phyloP scores from a whole-genome alignment of 2,113 vertebrate genomes.

The Lasiurus cinereus region DNA sequence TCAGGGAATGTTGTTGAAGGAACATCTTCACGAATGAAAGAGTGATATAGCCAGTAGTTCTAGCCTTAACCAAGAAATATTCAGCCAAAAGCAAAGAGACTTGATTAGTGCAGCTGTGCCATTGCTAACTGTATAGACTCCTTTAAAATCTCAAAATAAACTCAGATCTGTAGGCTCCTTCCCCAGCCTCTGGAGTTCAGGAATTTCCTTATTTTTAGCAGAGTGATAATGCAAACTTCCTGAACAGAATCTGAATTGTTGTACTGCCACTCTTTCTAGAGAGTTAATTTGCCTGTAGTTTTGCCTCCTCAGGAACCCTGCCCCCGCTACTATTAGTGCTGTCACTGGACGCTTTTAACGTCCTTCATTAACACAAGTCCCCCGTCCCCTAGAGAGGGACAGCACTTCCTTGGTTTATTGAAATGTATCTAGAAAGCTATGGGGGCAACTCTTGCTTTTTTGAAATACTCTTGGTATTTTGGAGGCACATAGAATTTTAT shows the following conservation, averaged over 20 bases:
- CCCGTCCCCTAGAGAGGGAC: background rate
- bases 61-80: background rate
- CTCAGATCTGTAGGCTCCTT: background rate
- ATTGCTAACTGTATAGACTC: background rate
- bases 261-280: background rate
- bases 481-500: background rate
- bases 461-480: background rate
- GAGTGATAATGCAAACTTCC: background rate
- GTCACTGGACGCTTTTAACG: background rate
- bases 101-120: accelerated
- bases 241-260: background rate
- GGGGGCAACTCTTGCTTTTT: background rate
- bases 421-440: background rate
- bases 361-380: background rate
- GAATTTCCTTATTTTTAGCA: background rate
- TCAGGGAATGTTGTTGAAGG: background rate
- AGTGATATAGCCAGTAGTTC: background rate
- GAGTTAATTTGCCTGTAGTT: background rate
- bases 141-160: background rate
- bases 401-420: background rate
- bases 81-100: background rate
- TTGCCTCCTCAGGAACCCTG: background rate
- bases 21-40: background rate
- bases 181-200: background rate
- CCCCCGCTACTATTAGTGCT: background rate